phyloP scores from a whole-genome alignment of 2,113 vertebrate species.

The Blennius ocellaris region DNA sequence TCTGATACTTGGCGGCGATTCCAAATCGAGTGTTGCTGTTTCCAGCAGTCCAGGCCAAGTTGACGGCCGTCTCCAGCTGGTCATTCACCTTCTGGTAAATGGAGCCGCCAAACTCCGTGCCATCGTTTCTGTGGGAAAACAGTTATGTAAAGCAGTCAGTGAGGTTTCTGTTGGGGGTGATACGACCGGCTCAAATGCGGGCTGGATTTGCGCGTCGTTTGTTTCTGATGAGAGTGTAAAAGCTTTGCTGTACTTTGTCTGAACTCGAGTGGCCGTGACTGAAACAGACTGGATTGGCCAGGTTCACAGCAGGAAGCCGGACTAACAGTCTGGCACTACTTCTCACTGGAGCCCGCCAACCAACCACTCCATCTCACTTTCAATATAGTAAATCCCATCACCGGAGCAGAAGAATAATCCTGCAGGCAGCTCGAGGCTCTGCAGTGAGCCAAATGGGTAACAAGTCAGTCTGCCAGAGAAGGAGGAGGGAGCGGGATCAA shows the following conservation, averaged over 20 bases:
- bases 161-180: too few species aligned
- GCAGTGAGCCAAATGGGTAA: conserved; percentile 22
- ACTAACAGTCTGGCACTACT: conserved; percentile 26
- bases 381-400: conserved; percentile 71
- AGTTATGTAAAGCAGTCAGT: not conserved
- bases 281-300: conserved; percentile 24
- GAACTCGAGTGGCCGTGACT: conserved; percentile 44
- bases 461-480: conserved; percentile 21
- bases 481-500: not conserved
- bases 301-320: conserved; percentile 47
- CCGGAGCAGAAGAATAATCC: conserved; percentile 68
- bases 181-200: not conserved
- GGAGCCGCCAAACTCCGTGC: conserved; percentile 97
- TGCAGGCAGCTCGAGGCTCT: conserved; percentile 5
- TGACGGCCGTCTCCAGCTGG: conserved; percentile 95
- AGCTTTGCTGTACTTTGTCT: conserved; percentile 12
- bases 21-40: conserved; percentile 99
- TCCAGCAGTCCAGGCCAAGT: conserved; percentile 96
- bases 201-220: not conserved
- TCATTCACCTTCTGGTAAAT: conserved; percentile 99
- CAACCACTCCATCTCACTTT: conserved; percentile 32
- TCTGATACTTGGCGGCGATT: conserved; percentile 98
- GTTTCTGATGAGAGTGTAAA: conserved; percentile 6
- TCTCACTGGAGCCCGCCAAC: conserved; percentile 24
- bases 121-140: conserved; percentile 88